Base-by-base conservation (phyloP, 2,888 invertebrate species). In the Xylophagus ater region DNA sequence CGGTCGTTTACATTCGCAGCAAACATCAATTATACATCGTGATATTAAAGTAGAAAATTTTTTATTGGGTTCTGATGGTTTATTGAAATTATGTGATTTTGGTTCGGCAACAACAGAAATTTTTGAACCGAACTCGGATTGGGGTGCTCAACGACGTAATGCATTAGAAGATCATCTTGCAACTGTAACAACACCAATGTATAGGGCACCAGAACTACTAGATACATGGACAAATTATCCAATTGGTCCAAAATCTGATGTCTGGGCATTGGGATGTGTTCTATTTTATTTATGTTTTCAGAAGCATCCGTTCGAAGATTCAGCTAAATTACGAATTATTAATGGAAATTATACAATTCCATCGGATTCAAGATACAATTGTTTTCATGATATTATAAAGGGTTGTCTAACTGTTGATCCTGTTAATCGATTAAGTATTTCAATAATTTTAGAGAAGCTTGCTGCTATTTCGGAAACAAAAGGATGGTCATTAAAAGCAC, bases 191-290 rank as follows among this genome's bases (percentile, higher is more conserved):
- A 89, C 89, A 8, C 89, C 89, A 1, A 88, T 88, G 97, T 98
- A 98, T 65, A 74, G 98, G 59, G 87, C 97, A 1, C 98, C 98
- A 20, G 98, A 98, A 72, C 93, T 97, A 82, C 72, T 97, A 47
- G 96, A 97, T 59, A 88, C 94, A 4, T 98, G 97, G 86, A 89
- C 83, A 56, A 94, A 98, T 61, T 81, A 83, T 58, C 84, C 82
- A 45, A 92, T 98, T 49, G 92, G 92, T 40, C 76, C 85, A 48
- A 79, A 85, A 29, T 79, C 84, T 2, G 98, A 99, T 66, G 73
- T 94, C 24, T 98, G 98, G 98, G 96, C 97, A 0, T 68, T 98
- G 10, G 98, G 98, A 6, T 98, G 98, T 64, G 78, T 98, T 47
- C 68, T 97, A 10, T 97, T 88, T 62, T 79, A 84, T 32, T 67